A percentile compares a stretch with the other conserved stretches of the same genome.
phyloP scores from a whole-genome alignment of 2,113 vertebrate species.

The Eclectus roratus region DNA sequence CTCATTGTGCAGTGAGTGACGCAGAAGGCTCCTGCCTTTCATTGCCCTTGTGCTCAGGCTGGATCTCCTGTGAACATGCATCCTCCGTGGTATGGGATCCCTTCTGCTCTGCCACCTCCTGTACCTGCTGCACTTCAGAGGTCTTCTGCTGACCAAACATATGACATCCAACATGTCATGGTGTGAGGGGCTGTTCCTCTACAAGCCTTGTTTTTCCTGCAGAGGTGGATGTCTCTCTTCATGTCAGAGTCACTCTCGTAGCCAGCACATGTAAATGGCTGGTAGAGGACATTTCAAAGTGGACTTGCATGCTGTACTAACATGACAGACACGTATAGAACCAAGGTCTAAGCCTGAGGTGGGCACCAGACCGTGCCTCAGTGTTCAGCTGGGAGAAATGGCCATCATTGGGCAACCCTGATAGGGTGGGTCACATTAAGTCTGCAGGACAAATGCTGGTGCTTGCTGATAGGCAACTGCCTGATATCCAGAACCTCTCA shows the following conservation, averaged over 20 bases:
- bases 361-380: too few relatives aligned
- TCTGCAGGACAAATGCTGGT: background rate
- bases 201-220: background rate
- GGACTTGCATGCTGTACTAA: background rate
- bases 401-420: too few relatives aligned
- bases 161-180: background rate
- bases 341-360: background rate
- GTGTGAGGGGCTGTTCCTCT: background rate
- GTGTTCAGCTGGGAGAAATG: background rate
- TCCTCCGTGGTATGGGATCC: background rate
- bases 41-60: background rate
- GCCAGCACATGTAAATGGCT: fast-evolving
- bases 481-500: background rate
- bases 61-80: background rate
- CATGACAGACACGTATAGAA: background rate
- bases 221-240: background rate
- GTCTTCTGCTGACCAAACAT: background rate
- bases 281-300: background rate
- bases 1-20: background rate
- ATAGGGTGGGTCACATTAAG: background rate
- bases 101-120: background rate
- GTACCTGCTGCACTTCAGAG: background rate
- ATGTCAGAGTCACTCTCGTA: background rate
- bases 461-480: background rate
- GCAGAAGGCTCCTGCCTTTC: background rate